Percentiles rank a stretch among this genome's conserved stretches.
Conservation (phyloP, 2,113 vertebrate species). For the Phyllostomus discolor region DNA sequence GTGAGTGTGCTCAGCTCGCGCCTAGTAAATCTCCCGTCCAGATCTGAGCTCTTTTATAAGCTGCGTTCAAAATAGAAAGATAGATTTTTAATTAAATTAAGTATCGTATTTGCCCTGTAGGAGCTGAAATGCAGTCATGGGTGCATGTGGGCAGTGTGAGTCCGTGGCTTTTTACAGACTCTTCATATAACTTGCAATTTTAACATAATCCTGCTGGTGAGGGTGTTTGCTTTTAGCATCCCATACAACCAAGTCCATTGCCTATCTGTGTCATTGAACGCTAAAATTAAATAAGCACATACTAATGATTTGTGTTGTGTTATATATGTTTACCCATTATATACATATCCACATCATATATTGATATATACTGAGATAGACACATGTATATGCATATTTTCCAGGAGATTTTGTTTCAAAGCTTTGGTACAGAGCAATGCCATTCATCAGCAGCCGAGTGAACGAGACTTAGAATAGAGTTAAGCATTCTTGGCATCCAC, state of each 20-base stretch:
- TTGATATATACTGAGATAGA: no score
- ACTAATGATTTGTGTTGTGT: background rate
- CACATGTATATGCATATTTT: background rate
- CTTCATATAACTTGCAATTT: background rate
- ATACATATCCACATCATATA: background rate
- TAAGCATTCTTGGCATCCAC: background rate
- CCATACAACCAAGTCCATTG: background rate
- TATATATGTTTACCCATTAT: background rate
- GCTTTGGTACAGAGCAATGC: background rate
- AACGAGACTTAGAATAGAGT: background rate
- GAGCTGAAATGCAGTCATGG: background rate
- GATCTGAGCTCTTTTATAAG: slow-evolving; percentile 28
- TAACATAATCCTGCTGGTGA: background rate
- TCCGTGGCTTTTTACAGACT: background rate
- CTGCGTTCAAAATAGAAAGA: slow-evolving; percentile 28
- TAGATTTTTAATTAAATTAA: slow-evolving; percentile 33
- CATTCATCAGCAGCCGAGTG: background rate
- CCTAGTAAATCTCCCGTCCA: slow-evolving; percentile 6
- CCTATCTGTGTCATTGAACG: background rate
- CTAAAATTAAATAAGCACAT: background rate
- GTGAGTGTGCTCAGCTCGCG: background rate
- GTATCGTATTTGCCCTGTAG: background rate
- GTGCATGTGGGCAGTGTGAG: slow-evolving; percentile 7
- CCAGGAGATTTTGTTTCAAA: background rate
- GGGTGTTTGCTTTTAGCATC: background rate